Base-by-base conservation (phyloP, 2,888 invertebrate genomes). In the Cenopis cana region DNA sequence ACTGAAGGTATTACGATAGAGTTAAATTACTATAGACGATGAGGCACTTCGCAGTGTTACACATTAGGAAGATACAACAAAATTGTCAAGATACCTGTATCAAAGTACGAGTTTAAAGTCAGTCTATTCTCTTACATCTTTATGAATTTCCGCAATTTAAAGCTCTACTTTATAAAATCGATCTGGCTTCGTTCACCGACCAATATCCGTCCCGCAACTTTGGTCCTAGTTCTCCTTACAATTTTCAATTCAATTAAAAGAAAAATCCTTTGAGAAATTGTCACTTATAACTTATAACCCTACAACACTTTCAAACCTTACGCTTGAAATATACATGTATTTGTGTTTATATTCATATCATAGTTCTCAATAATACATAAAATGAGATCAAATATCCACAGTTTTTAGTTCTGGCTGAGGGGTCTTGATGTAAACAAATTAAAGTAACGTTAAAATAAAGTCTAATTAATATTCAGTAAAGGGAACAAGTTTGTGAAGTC, bases 81-180 rank as follows among this genome's bases (percentile, higher is more conserved):
- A 83, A 84, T 83, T 86, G 87, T 89, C 90, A 84, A 83, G 85
- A 83, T 86, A 90, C 89, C 91, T 91, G 91, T 90, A 91, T 87
- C 88, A 85, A 86, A 86, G 88, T 87, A 89, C 82, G 86, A 89
- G 89, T 90, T 88, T 87, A 90, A 89, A 87, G 87, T 92, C 91
- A 93, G 92, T 93, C 92, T 90, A 88, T 89, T 87, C 82, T 86
- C 85, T 84, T 89, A 85, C 83, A 82, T 82, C 79, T 82, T 85
- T 86, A 86, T 86, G 87, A 88, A 88, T 86, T 86, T 85, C 88
- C 86, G 85, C 82, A 84, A 84, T 86, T 91, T 91, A 91, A 91
- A 91, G 90, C 91, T 91, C 85, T 87, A 85, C 85, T 82, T 87
- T 86, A 85, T 81, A 87, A 84, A 86, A 83, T 85, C 82, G 82